phyloP scores from a whole-genome alignment of 2,113 vertebrate species.

The Tragelaphus scriptus region DNA sequence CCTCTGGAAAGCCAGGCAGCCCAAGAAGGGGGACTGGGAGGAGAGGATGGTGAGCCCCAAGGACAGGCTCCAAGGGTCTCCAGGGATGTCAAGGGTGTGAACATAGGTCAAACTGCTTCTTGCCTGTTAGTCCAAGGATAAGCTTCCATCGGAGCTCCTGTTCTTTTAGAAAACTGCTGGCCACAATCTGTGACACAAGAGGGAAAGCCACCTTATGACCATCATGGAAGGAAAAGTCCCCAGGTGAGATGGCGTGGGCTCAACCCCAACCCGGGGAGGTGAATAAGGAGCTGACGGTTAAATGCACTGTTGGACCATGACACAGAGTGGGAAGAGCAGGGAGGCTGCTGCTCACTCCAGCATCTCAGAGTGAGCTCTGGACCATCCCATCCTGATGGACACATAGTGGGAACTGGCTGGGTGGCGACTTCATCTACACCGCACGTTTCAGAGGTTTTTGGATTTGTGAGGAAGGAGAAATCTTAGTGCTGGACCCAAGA shows the following conservation, averaged over 20 bases:
- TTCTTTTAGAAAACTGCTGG: neutral
- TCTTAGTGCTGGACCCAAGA: neutral
- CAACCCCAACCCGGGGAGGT: neutral
- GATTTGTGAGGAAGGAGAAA: neutral
- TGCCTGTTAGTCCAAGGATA: neutral
- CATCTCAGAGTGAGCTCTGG: neutral
- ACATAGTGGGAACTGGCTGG: neutral
- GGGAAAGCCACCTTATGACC: neutral
- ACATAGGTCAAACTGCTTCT: neutral
- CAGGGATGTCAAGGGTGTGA: neutral
- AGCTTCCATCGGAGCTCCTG: neutral
- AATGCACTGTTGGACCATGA: neutral
- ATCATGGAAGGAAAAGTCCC: neutral
- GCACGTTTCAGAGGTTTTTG: neutral
- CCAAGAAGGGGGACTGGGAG: neutral
- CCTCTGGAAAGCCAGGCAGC: neutral
- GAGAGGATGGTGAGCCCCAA: neutral
- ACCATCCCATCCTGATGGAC: neutral
- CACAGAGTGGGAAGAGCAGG: neutral
- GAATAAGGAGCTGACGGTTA: neutral
- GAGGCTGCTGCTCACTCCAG: neutral
- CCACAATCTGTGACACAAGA: neutral
- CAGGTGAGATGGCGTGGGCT: too few relatives aligned
- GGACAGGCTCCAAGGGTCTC: neutral
- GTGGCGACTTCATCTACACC: neutral